A percentile compares a stretch with the other conserved stretches of the same genome.
These are phyloP conservation scores for Hylaea fasciaria DNA, from an alignment of 2,888 invertebrate genomes.

Conservation along the genomic window DNA sequence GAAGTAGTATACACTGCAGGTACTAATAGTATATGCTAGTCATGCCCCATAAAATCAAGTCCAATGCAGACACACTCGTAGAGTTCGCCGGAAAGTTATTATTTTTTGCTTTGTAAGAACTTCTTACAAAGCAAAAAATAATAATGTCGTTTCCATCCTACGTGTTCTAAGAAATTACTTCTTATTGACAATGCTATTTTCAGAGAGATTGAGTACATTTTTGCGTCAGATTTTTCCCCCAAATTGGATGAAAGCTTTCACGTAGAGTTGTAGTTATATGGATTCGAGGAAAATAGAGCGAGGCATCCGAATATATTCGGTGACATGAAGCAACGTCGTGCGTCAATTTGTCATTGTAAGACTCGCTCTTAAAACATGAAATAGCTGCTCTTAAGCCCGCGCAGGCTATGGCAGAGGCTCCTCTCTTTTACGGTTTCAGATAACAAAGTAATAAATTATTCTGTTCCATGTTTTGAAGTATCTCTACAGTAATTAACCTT, in stretches of 20 bases:
- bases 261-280: background rate
- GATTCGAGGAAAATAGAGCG: slow-evolving; percentile 10
- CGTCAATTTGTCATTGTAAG: slow-evolving; percentile 27
- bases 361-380: slow-evolving; percentile 6
- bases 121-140: no score
- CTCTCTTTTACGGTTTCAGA: background rate
- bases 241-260: background rate
- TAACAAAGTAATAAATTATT: background rate
- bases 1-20: no score
- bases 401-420: background rate
- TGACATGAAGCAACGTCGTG: slow-evolving; percentile 16
- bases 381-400: slow-evolving; percentile 1
- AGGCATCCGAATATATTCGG: slow-evolving; percentile 24
- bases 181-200: background rate
- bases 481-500: background rate
- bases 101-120: no score
- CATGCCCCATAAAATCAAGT: no score
- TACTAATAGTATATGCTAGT: no score
- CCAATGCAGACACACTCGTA: no score
- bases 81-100: no score
- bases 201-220: background rate
- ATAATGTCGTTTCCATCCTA: no score
- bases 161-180: no score
- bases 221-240: background rate
- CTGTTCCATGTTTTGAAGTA: background rate